These are phyloP conservation scores for Perca fluviatilis DNA, from an alignment of 2,113 vertebrate genomes.

Conservation along the genomic window DNA sequence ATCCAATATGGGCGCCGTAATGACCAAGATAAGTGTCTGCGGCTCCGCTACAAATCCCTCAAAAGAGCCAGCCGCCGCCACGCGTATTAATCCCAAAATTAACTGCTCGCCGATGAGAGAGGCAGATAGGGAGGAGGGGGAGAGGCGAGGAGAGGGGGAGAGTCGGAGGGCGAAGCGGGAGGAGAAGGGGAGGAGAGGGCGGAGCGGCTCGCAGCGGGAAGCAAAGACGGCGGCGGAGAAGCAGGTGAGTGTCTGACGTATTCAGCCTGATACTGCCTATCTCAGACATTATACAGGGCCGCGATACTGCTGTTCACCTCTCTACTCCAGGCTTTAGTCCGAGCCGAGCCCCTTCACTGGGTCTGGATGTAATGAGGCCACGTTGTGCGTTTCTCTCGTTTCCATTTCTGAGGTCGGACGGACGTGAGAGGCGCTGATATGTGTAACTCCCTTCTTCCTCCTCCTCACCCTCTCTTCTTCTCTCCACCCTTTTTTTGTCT, in stretches of 20 bases:
- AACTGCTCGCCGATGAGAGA: conserved; percentile 84
- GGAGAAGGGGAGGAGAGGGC: conserved; percentile 73
- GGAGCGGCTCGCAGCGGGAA: conserved; percentile 71
- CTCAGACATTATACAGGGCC: conserved; percentile 66
- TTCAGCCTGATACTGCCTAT: conserved; percentile 56
- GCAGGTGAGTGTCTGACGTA: conserved; percentile 78
- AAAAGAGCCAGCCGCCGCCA: conserved; percentile 83
- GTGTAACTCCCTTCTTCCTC: not conserved
- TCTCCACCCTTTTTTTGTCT: too few relatives aligned
- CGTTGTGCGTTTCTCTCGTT: conserved; percentile 63
- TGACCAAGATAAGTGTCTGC: conserved; percentile 88
- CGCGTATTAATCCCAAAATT: conserved; percentile 86
- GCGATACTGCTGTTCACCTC: conserved; percentile 54
- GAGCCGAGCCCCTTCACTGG: conserved; percentile 30
- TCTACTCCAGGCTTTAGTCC: conserved; percentile 61
- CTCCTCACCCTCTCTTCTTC: not conserved
- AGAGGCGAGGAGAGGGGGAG: conserved; percentile 49
- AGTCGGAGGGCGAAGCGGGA: conserved; percentile 76
- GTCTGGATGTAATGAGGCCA: conserved; percentile 70
- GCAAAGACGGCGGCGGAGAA: conserved; percentile 66
- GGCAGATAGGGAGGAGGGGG: conserved; percentile 80
- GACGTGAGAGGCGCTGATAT: conserved; percentile 59
- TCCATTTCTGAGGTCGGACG: conserved; percentile 62
- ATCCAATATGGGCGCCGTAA: conserved; percentile 88
- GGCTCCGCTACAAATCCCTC: conserved; percentile 87